phyloP scores from a whole-genome alignment of 2,797 vertebrate genomes.

The Loriculus beryllinus region DNA sequence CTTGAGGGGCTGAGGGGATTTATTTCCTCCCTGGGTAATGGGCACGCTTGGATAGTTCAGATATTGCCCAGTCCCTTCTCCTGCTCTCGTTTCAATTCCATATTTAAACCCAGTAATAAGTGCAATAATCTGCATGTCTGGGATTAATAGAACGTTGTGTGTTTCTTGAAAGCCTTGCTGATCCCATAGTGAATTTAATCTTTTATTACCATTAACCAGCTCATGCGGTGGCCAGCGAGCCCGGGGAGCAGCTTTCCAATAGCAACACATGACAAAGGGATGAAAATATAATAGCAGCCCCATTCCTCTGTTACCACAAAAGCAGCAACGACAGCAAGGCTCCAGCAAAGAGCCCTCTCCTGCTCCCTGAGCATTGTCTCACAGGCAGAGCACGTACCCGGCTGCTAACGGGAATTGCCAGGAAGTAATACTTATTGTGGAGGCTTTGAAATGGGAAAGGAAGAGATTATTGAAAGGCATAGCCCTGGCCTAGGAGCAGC shows the following conservation, averaged over 20 bases:
- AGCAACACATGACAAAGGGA: background rate
- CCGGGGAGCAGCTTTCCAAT: background rate
- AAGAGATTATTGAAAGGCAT: background rate
- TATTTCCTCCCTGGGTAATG: background rate
- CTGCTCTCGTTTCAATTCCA: background rate
- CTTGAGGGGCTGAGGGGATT: background rate
- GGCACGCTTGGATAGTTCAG: background rate
- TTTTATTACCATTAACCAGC: constrained; percentile 18
- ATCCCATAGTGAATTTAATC: background rate
- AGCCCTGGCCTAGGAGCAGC: background rate
- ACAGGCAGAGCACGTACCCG: background rate
- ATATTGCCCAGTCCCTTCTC: background rate
- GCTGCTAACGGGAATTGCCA: background rate
- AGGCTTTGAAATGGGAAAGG: constrained; percentile 1
- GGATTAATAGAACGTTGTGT: constrained; percentile 7
- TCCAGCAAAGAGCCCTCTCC: background rate
- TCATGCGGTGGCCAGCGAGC: background rate
- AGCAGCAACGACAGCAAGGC: background rate
- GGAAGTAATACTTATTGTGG: background rate
- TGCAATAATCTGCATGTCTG: constrained; percentile 19
- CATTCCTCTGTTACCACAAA: background rate
- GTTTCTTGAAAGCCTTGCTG: constrained; percentile 34
- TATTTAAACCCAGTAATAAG: background rate
- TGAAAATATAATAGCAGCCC: background rate
- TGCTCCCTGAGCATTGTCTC: background rate